Conservation (phyloP, 2,113 vertebrate species). For the Vicugna pacos region DNA sequence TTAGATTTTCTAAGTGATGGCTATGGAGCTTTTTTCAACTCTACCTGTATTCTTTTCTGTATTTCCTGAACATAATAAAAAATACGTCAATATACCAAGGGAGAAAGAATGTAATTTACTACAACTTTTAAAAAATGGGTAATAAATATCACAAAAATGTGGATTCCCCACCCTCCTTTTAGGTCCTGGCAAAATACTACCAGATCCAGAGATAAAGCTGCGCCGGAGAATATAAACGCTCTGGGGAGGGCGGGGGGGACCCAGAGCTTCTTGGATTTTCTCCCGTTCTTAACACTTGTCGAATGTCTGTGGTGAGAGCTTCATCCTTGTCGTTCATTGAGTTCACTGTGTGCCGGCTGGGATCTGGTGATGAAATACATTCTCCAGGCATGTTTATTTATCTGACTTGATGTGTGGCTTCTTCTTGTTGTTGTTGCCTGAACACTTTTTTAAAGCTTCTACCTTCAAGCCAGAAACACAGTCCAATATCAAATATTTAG, state of each 20-base stretch:
- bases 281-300: not conserved
- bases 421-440: not conserved
- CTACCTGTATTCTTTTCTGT: not conserved
- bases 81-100: not conserved
- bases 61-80: not conserved
- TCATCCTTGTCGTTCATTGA: not conserved
- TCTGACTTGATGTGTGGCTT: not conserved
- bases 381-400: not conserved
- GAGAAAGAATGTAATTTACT: not conserved
- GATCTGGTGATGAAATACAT: not conserved
- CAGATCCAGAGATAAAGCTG: not conserved
- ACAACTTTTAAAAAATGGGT: not conserved
- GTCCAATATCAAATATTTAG: not conserved
- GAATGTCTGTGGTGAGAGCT: rapidly evolving
- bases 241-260: rapidly evolving
- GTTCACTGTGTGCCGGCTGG: not conserved
- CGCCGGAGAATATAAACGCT: not conserved
- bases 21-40: not conserved
- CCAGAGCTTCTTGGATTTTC: not conserved
- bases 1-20: not conserved
- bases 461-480: not conserved
- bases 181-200: not conserved
- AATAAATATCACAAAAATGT: not conserved
- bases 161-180: not conserved
- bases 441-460: not conserved